Evolutionary conservation across 1,140 invertebrate genomes (phyloP), one percentile per base, ranked within the genome.

Genomic region (Whitmania pigra): DNA sequence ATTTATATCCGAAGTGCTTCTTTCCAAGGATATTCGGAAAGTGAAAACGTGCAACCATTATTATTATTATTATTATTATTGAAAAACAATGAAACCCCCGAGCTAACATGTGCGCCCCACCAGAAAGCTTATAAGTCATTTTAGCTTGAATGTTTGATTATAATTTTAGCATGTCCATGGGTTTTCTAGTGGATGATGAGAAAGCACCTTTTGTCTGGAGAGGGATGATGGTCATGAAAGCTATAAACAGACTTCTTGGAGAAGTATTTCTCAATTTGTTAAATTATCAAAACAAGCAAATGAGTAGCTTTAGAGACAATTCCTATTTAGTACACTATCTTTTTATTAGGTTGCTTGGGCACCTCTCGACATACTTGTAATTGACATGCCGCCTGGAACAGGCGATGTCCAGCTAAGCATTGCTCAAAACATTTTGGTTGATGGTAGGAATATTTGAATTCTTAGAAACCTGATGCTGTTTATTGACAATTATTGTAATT

Each of bases 401-500:
- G 96, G 93, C 0, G 95, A 98, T 84, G 93, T 95, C 79, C 94
- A 97, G 78, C 90, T 98, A 57, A 92, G 93, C 67, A 87, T 96
- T 0, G 89, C 93, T 86, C 93, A 97, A 81, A 92, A 90, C 81
- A 83, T 93, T 54, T 89, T 89, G 18, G 87, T 97, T 55, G 82
- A 87, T 82, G 90, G 90, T 87, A 82, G 77, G 71, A 49, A 29
- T 53, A 22, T n/a, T 22, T 53, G 1, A 49, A 49, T 71, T 69
- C 1, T 69, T 22, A 0, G n/a, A 22, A 17, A 27, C 15, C 25
- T 49, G 15, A 69, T 7, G 13, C 9, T 0, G 40, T 69, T 29
- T 40, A 6, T 69, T 31, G 20, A 63, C 20, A n/a, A n/a, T 18
- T 63, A 13, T 31, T 31, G 1, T 17, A 63, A 11, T 63, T 63